phyloP scores from a whole-genome alignment of 2,113 vertebrate species.

The Rhodinocichla rosea region DNA sequence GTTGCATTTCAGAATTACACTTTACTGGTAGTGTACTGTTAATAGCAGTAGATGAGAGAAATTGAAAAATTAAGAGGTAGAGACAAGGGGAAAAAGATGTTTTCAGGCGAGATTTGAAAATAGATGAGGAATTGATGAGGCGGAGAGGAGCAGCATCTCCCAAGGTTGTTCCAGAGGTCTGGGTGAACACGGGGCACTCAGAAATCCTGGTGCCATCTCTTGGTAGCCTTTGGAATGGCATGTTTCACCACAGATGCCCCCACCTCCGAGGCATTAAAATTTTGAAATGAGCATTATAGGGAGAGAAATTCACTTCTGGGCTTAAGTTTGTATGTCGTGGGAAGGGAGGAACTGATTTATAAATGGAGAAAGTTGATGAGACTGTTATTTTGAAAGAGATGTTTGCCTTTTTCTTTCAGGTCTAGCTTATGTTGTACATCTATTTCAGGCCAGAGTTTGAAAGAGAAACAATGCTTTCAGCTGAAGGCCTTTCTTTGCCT shows the following conservation, averaged over 20 bases:
- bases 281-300: background rate
- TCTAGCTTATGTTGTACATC: background rate
- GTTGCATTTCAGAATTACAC: slow-evolving; percentile 10
- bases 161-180: background rate
- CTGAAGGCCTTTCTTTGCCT: background rate
- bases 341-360: background rate
- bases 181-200: background rate
- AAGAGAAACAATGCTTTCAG: background rate
- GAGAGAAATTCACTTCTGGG: background rate
- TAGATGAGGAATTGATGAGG: slow-evolving; percentile 30
- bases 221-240: slow-evolving; percentile 29
- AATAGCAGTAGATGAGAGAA: slow-evolving; percentile 28
- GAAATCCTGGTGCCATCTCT: slow-evolving; percentile 55
- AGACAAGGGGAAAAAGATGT: background rate
- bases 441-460: background rate
- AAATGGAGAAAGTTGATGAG: background rate
- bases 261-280: background rate
- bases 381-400: background rate
- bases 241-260: background rate
- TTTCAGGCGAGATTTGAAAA: slow-evolving; percentile 45
- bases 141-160: background rate
- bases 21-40: background rate
- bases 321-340: background rate
- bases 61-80: slow-evolving; percentile 42
- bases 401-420: background rate